Conservation (phyloP, 2,113 vertebrate genomes). For the Spermophilus dauricus region DNA sequence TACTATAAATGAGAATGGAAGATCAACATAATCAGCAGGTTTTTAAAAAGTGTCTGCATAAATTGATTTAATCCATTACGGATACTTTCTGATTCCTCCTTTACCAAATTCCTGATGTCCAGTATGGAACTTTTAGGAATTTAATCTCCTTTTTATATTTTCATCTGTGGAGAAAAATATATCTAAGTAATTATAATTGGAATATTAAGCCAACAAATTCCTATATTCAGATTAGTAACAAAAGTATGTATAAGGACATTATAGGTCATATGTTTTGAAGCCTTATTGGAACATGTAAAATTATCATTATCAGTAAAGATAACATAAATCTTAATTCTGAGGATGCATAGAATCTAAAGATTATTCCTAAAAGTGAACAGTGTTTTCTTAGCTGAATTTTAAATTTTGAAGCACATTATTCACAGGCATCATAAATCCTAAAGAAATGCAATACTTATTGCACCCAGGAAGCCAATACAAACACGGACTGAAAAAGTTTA, state of each 20-base stretch:
- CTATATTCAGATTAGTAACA: background rate
- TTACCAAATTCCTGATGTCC: background rate
- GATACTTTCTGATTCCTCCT: background rate
- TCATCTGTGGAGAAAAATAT: slow-evolving; percentile 13
- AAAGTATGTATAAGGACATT: slow-evolving; percentile 10
- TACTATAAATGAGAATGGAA: background rate
- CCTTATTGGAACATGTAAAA: slow-evolving; percentile 48
- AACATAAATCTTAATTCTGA: slow-evolving; percentile 53
- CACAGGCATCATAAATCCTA: slow-evolving; percentile 62
- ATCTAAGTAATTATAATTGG: slow-evolving; percentile 25
- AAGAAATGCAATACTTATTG: slow-evolving; percentile 42
- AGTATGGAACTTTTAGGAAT: background rate
- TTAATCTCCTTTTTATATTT: slow-evolving; percentile 16
- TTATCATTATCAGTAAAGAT: slow-evolving; percentile 60
- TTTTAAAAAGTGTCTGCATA: background rate
- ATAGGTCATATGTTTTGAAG: slow-evolving; percentile 22
- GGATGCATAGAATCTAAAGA: slow-evolving; percentile 22
- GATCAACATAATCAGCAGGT: background rate
- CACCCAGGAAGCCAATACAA: slow-evolving; percentile 40
- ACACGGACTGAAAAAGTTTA: slow-evolving; percentile 53
- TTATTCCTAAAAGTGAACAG: slow-evolving; percentile 45
- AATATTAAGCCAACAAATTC: slow-evolving; percentile 17
- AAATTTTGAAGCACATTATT: slow-evolving; percentile 57
- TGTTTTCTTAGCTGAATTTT: slow-evolving; percentile 45
- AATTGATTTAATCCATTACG: background rate